phyloP scores from a whole-genome alignment of 2,888 invertebrate genomes.

The Aleiodes leptofemur region DNA sequence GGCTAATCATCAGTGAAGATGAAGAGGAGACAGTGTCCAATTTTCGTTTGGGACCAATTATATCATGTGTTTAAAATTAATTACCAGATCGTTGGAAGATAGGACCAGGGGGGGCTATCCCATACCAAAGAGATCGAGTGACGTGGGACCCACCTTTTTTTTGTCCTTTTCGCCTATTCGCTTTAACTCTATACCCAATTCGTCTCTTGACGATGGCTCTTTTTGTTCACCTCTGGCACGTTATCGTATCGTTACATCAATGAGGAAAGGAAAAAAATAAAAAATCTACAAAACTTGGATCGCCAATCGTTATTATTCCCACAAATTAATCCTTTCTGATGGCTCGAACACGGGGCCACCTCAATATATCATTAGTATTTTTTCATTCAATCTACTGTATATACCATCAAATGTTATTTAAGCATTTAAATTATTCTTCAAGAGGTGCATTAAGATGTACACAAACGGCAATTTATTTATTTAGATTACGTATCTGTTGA shows the following conservation, averaged over 20 bases:
- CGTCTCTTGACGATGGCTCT: constrained; percentile 51
- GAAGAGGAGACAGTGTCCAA: constrained; percentile 60
- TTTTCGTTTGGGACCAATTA: constrained; percentile 69
- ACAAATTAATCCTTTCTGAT: constrained; percentile 65
- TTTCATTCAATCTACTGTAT: background rate
- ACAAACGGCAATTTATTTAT: background rate
- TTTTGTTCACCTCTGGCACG: constrained; percentile 49
- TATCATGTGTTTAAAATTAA: constrained; percentile 73
- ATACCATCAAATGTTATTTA: background rate
- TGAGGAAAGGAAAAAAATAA: background rate
- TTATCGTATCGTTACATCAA: constrained; percentile 56
- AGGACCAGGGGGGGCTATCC: constrained; percentile 52
- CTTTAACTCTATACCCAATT: constrained; percentile 43
- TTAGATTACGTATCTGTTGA: background rate
- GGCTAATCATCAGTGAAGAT: constrained; percentile 55
- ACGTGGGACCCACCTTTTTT: constrained; percentile 52
- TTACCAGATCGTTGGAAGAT: constrained; percentile 71
- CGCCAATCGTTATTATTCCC: constrained; percentile 66
- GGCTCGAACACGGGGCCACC: constrained; percentile 52
- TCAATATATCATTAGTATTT: constrained; percentile 42
- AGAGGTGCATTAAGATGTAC: background rate
- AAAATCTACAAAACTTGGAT: constrained; percentile 54
- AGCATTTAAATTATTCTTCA: background rate
- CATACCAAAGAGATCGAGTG: constrained; percentile 53
- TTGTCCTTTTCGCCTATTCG: constrained; percentile 24